These are phyloP conservation scores for Drosophila tripunctata DNA, from an alignment of 2,888 invertebrate genomes.

Conservation along the genomic window DNA sequence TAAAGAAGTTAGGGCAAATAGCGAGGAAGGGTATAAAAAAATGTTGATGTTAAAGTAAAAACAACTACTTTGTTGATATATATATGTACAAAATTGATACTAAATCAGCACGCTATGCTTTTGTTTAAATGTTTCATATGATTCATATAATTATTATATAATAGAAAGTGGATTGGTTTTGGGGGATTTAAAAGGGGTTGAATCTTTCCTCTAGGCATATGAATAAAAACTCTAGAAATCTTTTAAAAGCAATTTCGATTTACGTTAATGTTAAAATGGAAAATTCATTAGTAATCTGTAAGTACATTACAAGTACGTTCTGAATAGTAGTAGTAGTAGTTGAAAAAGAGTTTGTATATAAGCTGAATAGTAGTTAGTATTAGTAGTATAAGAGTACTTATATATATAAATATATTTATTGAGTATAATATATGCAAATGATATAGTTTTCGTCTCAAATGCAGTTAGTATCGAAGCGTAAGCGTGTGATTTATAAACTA, in stretches of 20 bases:
- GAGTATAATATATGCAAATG: slow-evolving; percentile 55
- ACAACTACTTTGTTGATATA: slow-evolving; percentile 6
- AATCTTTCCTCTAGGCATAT: slow-evolving; percentile 30
- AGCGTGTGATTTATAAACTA: slow-evolving; percentile 62
- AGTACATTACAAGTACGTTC: slow-evolving; percentile 28
- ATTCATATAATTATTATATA: not conserved
- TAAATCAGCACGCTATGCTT: slow-evolving; percentile 62
- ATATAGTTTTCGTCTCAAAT: slow-evolving; percentile 49
- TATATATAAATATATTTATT: slow-evolving; percentile 27
- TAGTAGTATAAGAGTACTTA: slow-evolving; percentile 46
- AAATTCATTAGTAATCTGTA: slow-evolving; percentile 19
- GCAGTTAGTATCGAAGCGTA: slow-evolving; percentile 75
- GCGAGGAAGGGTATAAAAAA: not conserved
- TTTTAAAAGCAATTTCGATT: slow-evolving; percentile 31
- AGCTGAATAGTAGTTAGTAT: slow-evolving; percentile 25
- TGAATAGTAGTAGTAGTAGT: slow-evolving; percentile 50
- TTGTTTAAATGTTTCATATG: slow-evolving; percentile 1
- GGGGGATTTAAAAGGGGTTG: too few relatives aligned
- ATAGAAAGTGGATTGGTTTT: not conserved
- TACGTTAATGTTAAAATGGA: slow-evolving; percentile 30
- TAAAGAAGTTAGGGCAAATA: not conserved
- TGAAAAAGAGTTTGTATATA: slow-evolving; percentile 40
- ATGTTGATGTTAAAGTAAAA: slow-evolving; percentile 18
- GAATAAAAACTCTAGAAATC: slow-evolving; percentile 36
- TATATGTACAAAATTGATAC: slow-evolving; percentile 49